Evolutionary conservation across 2,797 vertebrate genomes (phyloP).

Genomic region (Rhinophrynus dorsalis): DNA sequence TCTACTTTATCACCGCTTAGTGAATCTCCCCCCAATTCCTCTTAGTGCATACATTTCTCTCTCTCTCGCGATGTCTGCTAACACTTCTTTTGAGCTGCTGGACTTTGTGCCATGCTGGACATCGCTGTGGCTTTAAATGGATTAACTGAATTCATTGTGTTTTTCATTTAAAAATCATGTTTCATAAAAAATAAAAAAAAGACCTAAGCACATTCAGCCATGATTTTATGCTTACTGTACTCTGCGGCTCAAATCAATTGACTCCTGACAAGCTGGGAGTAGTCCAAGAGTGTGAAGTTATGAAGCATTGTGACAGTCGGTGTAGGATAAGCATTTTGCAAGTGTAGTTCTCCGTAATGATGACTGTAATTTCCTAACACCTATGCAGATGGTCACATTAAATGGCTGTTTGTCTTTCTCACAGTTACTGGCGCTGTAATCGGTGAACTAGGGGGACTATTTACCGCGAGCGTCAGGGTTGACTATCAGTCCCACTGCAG

Average conservation of each 20-base stretch:
- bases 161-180: constrained; percentile 29
- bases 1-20: too few relatives aligned
- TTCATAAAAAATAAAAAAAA: constrained; percentile 1
- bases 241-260: constrained; percentile 26
- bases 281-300: constrained; percentile 5
- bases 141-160: neutral
- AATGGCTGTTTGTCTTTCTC: constrained; percentile 18
- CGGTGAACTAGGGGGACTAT: neutral
- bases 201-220: constrained; percentile 22
- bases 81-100: too few relatives aligned
- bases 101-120: too few relatives aligned
- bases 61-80: too few relatives aligned
- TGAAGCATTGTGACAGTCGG: constrained; percentile 21
- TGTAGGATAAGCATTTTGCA: constrained; percentile 21
- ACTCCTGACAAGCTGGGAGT: constrained; percentile 2
- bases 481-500: too few relatives aligned
- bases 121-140: too few relatives aligned
- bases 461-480: too few relatives aligned
- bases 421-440: constrained; percentile 4
- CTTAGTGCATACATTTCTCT: too few relatives aligned
- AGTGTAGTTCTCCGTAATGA: constrained; percentile 6
- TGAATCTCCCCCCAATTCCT: too few relatives aligned
- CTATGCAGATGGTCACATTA: constrained; percentile 39
- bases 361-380: constrained; percentile 15
- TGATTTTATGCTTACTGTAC: constrained; percentile 39